These are phyloP conservation scores for Cydia splendana DNA, from an alignment of 1,140 invertebrate species.

Conservation along the genomic window DNA sequence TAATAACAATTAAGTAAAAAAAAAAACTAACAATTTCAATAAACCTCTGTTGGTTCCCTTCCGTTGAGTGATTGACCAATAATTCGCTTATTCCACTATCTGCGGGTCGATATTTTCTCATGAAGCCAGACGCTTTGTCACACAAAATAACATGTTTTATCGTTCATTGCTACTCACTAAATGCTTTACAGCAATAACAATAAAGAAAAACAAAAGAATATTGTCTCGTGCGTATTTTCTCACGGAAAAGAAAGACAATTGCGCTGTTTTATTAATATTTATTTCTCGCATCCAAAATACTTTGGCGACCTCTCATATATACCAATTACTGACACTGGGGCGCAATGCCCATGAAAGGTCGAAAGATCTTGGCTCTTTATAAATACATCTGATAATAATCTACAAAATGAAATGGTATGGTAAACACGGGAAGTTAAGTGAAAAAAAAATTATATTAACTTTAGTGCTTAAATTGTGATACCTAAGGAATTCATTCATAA, in stretches of 20 bases:
- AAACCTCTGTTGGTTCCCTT: constrained; percentile 47
- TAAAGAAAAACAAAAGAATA: constrained; percentile 79
- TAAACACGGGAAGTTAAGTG: not conserved
- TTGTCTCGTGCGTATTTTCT: constrained; percentile 69
- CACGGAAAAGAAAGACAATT: constrained; percentile 70
- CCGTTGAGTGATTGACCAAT: constrained; percentile 58
- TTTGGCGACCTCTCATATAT: constrained; percentile 57
- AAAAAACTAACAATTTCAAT: too few relatives aligned
- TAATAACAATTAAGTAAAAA: too few relatives aligned
- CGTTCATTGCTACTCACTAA: constrained; percentile 64
- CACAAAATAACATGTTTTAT: constrained; percentile 80
- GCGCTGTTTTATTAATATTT: constrained; percentile 75
- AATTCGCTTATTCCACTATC: constrained; percentile 76
- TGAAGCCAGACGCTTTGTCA: constrained; percentile 77
- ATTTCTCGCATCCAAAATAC: constrained; percentile 65
- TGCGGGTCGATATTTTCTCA: constrained; percentile 78
- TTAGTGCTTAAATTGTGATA: too few relatives aligned
- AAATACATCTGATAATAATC: constrained; percentile 27
- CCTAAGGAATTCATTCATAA: too few relatives aligned
- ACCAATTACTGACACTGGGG: constrained; percentile 48
- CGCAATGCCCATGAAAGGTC: constrained; percentile 23
- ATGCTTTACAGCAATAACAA: constrained; percentile 78
- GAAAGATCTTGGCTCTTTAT: constrained; percentile 11
- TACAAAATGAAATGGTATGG: not conserved
- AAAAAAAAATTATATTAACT: not conserved